These are phyloP conservation scores for Acipenser ruthenus DNA, from an alignment of 2,797 vertebrate species.

Conservation along the genomic window DNA sequence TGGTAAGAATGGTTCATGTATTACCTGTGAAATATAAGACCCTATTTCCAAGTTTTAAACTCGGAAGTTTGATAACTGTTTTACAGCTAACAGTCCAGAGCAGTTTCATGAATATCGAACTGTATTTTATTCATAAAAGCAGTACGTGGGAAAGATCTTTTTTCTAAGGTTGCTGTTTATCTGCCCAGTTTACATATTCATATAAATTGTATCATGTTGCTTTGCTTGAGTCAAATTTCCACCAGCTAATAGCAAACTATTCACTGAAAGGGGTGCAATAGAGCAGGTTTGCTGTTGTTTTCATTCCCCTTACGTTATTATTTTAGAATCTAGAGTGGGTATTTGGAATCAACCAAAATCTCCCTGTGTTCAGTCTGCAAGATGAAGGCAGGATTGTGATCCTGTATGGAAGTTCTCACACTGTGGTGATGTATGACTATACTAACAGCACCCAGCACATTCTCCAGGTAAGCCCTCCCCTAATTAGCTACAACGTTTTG, in stretches of 20 bases:
- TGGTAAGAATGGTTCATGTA: slow-evolving; percentile 46
- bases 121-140: background rate
- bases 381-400: slow-evolving; percentile 61
- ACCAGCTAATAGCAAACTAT: background rate
- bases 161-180: background rate
- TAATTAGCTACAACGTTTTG: background rate
- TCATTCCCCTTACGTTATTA: slow-evolving; percentile 3
- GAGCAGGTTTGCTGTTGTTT: background rate
- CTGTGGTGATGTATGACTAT: slow-evolving; percentile 67
- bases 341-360: slow-evolving; percentile 68
- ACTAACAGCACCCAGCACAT: slow-evolving; percentile 59
- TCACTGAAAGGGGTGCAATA: background rate
- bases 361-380: slow-evolving; percentile 70
- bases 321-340: slow-evolving; percentile 71
- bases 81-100: background rate
- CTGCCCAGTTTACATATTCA: too few species aligned
- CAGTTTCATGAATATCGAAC: background rate
- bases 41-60: background rate
- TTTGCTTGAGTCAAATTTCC: too few species aligned
- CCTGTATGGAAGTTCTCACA: slow-evolving; percentile 65
- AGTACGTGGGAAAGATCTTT: background rate
- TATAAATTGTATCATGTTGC: too few species aligned
- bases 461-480: slow-evolving; percentile 64
- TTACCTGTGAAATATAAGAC: slow-evolving; percentile 2
- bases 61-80: background rate